Conservation (phyloP, 2,113 vertebrate genomes). For the Puffinus mauretanicus region DNA sequence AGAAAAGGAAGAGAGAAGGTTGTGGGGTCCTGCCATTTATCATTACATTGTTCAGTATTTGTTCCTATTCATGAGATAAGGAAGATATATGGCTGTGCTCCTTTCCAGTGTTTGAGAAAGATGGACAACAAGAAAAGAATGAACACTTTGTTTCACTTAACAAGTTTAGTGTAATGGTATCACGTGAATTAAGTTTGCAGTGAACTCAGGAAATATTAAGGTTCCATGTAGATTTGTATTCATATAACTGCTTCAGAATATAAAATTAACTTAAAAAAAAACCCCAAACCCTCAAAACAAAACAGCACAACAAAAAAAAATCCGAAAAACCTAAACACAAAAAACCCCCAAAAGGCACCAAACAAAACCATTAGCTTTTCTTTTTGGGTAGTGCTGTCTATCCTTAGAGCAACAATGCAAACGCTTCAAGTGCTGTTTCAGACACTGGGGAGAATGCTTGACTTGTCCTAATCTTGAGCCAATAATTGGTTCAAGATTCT, state of each 20-base stretch:
- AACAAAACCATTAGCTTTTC: background rate
- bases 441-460: background rate
- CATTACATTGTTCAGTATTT: background rate
- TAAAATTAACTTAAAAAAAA: background rate
- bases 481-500: background rate
- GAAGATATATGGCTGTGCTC: background rate
- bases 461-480: background rate
- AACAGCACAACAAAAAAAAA: background rate
- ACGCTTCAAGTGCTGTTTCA: background rate
- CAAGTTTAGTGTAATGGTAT: background rate
- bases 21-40: background rate
- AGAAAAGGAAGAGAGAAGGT: background rate
- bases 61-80: background rate
- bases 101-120: background rate
- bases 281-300: too few species aligned
- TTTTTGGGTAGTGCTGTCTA: background rate
- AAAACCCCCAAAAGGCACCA: background rate
- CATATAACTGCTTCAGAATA: background rate
- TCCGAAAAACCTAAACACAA: background rate
- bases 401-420: background rate
- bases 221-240: background rate
- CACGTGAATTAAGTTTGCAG: background rate
- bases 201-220: background rate
- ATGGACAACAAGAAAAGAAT: background rate
- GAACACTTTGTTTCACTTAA: background rate